A percentile compares a stretch with the other conserved stretches of the same genome.
These are phyloP conservation scores for Drosophila biarmipes DNA, from an alignment of 1,140 invertebrate genomes.

Conservation along the genomic window DNA sequence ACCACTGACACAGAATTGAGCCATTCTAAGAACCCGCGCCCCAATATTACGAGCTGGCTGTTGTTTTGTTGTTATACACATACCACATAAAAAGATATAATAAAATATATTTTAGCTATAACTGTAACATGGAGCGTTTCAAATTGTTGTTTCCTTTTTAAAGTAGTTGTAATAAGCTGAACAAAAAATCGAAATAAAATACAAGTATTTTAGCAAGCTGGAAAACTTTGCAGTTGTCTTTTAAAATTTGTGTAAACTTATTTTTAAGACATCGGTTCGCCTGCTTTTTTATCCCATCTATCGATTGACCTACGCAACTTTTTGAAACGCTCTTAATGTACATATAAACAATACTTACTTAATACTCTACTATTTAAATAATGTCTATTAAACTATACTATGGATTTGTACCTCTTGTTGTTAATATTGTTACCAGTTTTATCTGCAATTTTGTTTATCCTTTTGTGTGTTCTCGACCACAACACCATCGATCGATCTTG, in stretches of 20 bases:
- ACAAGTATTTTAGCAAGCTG: too few relatives aligned
- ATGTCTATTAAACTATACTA: slow-evolving; percentile 52
- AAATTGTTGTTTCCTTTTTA: slow-evolving; percentile 18
- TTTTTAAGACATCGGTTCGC: not conserved
- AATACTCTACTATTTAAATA: slow-evolving; percentile 38
- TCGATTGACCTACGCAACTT: not conserved
- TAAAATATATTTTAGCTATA: slow-evolving; percentile 51
- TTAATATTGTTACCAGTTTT: slow-evolving; percentile 74
- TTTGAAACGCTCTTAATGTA: slow-evolving; percentile 41
- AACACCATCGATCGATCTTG: slow-evolving; percentile 33
- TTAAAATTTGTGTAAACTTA: not conserved
- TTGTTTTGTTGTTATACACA: slow-evolving; percentile 67
- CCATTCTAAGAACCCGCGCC: slow-evolving; percentile 58
- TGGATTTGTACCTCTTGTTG: slow-evolving; percentile 62
- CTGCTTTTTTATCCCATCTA: not conserved
- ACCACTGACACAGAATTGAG: slow-evolving; percentile 55
- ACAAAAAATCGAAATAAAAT: not conserved
- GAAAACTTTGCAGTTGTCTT: not conserved
- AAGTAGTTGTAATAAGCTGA: not conserved
- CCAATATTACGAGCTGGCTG: slow-evolving; percentile 66
- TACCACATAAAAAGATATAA: slow-evolving; percentile 40
- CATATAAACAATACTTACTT: slow-evolving; percentile 32
- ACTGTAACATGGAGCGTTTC: slow-evolving; percentile 62
- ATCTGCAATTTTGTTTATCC: slow-evolving; percentile 48
- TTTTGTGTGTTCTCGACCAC: slow-evolving; percentile 40